These are phyloP conservation scores for Falco punctatus DNA, from an alignment of 2,113 vertebrate species.

Conservation along the genomic window DNA sequence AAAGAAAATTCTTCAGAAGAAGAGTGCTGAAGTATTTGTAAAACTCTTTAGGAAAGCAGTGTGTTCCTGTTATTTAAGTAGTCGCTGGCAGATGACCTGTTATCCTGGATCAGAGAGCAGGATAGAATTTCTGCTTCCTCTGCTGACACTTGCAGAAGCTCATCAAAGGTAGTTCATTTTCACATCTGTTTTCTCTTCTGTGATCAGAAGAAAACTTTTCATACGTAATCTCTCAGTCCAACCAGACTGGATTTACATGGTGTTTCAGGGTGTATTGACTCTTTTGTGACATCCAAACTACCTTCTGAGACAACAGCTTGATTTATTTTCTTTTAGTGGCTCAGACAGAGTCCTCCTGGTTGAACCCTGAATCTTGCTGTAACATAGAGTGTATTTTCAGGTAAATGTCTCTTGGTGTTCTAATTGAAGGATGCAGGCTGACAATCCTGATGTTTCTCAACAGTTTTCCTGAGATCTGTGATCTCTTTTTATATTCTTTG, in stretches of 20 bases:
- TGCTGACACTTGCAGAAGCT: conserved; percentile 5
- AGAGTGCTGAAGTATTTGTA: not conserved
- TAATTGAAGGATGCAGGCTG: conserved; percentile 11
- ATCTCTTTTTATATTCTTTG: conserved; percentile 33
- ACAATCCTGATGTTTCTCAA: not conserved
- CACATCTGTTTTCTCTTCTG: not conserved
- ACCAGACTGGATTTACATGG: not conserved
- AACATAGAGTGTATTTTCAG: not conserved
- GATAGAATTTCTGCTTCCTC: not conserved
- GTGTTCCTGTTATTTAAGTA: conserved; percentile 30
- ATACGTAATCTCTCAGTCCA: not conserved
- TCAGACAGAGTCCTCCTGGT: not conserved
- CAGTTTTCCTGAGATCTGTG: conserved; percentile 36
- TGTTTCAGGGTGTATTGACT: not conserved
- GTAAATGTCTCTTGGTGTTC: conserved; percentile 15
- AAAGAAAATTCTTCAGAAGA: not conserved
- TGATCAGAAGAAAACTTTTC: not conserved
- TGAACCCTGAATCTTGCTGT: not conserved
- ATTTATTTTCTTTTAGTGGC: not conserved
- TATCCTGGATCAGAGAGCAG: not conserved
- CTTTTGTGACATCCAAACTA: not conserved
- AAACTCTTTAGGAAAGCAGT: not conserved
- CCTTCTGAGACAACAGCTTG: not conserved
- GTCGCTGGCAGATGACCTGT: not conserved
- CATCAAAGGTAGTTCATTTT: not conserved